Base-by-base conservation (phyloP, 2,113 vertebrate genomes). In the Psilopogon haemacephalus region DNA sequence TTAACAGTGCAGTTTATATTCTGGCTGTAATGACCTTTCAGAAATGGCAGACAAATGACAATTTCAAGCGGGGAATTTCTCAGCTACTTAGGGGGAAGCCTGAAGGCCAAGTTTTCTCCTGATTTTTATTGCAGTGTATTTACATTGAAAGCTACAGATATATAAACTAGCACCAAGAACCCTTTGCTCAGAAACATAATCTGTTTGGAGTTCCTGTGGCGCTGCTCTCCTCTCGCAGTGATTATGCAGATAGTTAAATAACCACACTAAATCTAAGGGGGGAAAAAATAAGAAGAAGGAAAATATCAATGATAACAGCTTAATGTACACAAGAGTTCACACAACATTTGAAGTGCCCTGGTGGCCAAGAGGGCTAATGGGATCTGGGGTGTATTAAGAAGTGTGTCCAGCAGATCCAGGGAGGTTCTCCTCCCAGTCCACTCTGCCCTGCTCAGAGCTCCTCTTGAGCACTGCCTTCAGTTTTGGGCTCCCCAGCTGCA, bases 21-120 rank as follows among this genome's bases (percentile, higher is more conserved):
- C 77, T 54, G 68, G 42, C 44, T 86, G 62, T 94, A 96, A 95
- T 95, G 85, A 55, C 78, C 84, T 93, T 94, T 96, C 90, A 95
- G 86, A 94, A 94, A 94, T 93, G 90, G 88, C 73, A 96, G 92
- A 92, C 82, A 93, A 95, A 95, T 94, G 78, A 90, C 50, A 70
- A 88, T 93, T 95, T 96, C 59, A 88, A 92, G 88, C 48, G 86
- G 96, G 84, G 87, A 76, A 64, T 83, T 81, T 95, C 95, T 94
- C 84, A 88, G 62, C 76, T 95, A 97, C 88, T 95, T 97, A 95
- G 81, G 75, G 75, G 64, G 89, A 97, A 96, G 92, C 82, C 65
- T 84, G 89, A 95, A 96, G 78, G 93, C 74, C 91, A 97, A 88
- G 75, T 91, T 97, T 95, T 95, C 72, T 84, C 89, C 89, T 54